A percentile compares a stretch with the other conserved stretches of the same genome.
These are phyloP conservation scores for Otolemur garnettii DNA, from an alignment of 2,113 vertebrate genomes.

Conservation along the genomic window DNA sequence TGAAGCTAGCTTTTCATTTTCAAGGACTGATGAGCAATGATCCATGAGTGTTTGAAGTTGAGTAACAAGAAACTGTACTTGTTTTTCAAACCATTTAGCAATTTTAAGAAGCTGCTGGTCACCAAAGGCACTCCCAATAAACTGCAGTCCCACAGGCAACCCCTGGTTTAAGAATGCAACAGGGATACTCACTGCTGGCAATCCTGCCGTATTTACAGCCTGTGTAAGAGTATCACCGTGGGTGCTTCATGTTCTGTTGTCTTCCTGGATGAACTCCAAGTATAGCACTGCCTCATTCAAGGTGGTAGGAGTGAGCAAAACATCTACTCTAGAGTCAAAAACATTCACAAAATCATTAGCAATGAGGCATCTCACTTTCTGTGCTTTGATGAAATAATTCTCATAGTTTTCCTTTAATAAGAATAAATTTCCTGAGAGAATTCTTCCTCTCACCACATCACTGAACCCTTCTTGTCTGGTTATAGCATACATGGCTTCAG, in stretches of 20 bases:
- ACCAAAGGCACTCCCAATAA: conserved; percentile 92
- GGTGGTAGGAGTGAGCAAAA: conserved; percentile 96
- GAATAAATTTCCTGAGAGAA: conserved; percentile 97
- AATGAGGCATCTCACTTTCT: conserved; percentile 96
- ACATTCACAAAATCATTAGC: conserved; percentile 91
- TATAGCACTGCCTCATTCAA: conserved; percentile 90
- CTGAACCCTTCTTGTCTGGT: conserved; percentile 97
- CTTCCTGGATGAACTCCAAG: conserved; percentile 93
- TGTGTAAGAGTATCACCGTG: conserved; percentile 97
- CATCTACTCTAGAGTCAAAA: conserved; percentile 92
- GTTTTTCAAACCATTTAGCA: conserved; percentile 96
- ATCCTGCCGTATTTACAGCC: conserved; percentile 95
- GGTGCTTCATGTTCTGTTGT: conserved; percentile 95
- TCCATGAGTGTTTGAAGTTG: conserved; percentile 84
- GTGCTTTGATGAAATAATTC: conserved; percentile 96
- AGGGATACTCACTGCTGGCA: conserved; percentile 95
- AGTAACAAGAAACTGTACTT: conserved; percentile 92
- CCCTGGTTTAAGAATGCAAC: conserved; percentile 92
- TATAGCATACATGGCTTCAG: conserved; percentile 95
- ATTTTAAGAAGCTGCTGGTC: conserved; percentile 93
- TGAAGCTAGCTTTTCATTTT: conserved; percentile 83
- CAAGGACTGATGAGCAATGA: conserved; percentile 16
- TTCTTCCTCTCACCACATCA: conserved; percentile 94
- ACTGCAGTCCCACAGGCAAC: conserved; percentile 95
- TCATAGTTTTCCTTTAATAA: conserved; percentile 96